phyloP scores from a whole-genome alignment of 2,888 invertebrate species.

The Allophyes oxyacanthae region DNA sequence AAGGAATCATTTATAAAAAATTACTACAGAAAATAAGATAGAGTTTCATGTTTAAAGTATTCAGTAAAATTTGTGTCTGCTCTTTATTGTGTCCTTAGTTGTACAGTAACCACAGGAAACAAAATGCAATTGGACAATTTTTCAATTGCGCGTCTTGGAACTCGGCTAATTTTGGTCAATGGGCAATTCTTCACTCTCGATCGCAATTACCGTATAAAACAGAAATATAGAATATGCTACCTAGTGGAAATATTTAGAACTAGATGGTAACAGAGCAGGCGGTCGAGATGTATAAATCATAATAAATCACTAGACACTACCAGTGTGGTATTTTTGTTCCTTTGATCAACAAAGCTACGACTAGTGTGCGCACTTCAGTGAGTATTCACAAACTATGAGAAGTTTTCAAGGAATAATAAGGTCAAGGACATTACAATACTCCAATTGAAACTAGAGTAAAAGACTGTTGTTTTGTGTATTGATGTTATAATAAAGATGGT shows the following conservation, averaged over 20 bases:
- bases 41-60: background rate
- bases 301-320: slow-evolving; percentile 46
- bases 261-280: slow-evolving; percentile 44
- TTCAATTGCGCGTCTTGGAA: slow-evolving; percentile 81
- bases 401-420: slow-evolving; percentile 36
- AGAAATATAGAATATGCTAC: slow-evolving; percentile 54
- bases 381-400: slow-evolving; percentile 24
- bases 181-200: slow-evolving; percentile 72
- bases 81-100: slow-evolving; percentile 57
- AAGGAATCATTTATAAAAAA: no score
- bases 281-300: slow-evolving; percentile 56
- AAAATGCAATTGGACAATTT: slow-evolving; percentile 87
- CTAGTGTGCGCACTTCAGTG: slow-evolving; percentile 20
- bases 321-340: slow-evolving; percentile 48
- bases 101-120: slow-evolving; percentile 80
- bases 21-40: no score
- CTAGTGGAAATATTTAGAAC: slow-evolving; percentile 51
- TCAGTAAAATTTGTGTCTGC: slow-evolving; percentile 19
- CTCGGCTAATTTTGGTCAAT: slow-evolving; percentile 78
- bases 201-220: slow-evolving; percentile 56
- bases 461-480: slow-evolving; percentile 59
- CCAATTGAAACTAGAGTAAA: slow-evolving; percentile 52
- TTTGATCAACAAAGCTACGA: slow-evolving; percentile 48
- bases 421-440: slow-evolving; percentile 43
- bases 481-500: slow-evolving; percentile 45